These are phyloP conservation scores for Acanthis flammea DNA, from an alignment of 2,797 vertebrate genomes.

Conservation along the genomic window DNA sequence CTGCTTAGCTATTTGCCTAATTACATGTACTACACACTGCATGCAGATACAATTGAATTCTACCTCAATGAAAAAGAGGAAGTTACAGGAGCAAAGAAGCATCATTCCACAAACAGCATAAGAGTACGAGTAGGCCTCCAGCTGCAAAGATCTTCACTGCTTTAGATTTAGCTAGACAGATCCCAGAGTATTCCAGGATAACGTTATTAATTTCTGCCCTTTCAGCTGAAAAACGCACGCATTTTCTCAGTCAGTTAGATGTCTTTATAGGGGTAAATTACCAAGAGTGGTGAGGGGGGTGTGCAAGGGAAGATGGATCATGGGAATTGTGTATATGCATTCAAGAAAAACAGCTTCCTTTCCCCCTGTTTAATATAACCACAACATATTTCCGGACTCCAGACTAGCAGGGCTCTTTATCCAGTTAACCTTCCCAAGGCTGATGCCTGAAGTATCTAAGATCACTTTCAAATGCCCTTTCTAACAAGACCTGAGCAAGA, in stretches of 20 bases:
- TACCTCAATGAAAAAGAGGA: background rate
- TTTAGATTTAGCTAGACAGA: background rate
- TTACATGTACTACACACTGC: background rate
- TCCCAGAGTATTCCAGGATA: background rate
- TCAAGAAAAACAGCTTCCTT: background rate
- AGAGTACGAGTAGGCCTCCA: background rate
- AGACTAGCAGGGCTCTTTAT: conserved; percentile 26
- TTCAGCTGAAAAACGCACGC: background rate
- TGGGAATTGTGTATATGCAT: background rate
- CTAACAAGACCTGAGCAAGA: conserved; percentile 82
- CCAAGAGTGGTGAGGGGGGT: fast-evolving
- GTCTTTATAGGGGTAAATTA: background rate
- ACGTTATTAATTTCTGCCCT: background rate
- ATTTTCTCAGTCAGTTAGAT: background rate
- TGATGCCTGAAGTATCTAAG: conserved; percentile 73
- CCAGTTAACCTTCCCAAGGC: conserved; percentile 67
- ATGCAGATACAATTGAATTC: background rate
- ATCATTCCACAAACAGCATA: background rate
- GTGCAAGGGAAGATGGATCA: background rate
- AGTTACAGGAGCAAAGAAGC: background rate
- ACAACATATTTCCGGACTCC: background rate
- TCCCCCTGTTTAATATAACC: background rate
- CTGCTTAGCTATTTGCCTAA: background rate
- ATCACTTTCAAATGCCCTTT: conserved; percentile 83
- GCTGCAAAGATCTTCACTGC: background rate